phyloP scores from a whole-genome alignment of 2,888 invertebrate species.

The Chorisops tibialis region DNA sequence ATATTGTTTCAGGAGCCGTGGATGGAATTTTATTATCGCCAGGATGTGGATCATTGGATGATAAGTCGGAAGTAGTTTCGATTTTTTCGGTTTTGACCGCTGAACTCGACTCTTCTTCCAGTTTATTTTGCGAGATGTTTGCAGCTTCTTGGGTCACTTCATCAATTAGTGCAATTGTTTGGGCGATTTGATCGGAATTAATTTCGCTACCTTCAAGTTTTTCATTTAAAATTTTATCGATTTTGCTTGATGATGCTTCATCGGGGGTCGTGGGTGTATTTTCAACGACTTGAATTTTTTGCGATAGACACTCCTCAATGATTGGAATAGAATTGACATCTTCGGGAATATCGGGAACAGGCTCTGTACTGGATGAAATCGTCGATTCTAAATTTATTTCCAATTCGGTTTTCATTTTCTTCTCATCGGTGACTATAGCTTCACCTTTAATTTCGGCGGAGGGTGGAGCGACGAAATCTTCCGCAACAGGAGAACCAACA shows the following conservation, averaged over 20 bases:
- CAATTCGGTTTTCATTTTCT: neutral
- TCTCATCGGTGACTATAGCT: neutral
- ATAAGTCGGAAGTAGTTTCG: slow-evolving; percentile 2
- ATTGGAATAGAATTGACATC: neutral
- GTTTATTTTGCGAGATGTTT: slow-evolving; percentile 4
- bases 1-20: slow-evolving; percentile 25
- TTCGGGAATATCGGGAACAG: neutral
- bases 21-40: slow-evolving; percentile 24
- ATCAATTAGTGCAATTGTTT: slow-evolving; percentile 32
- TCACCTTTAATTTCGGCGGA: neutral
- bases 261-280: neutral
- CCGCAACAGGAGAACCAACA: neutral
- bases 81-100: neutral
- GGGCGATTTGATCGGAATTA: slow-evolving; percentile 30
- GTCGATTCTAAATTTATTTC: neutral
- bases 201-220: slow-evolving; percentile 13
- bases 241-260: no score
- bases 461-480: neutral
- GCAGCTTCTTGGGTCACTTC: slow-evolving; percentile 30
- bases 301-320: no score
- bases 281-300: no score
- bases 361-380: neutral
- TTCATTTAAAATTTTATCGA: no score
- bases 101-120: neutral
- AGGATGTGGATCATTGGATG: slow-evolving; percentile 27